Base-by-base conservation (phyloP, 1,140 invertebrate species). In the Magallana ariakensis region DNA sequence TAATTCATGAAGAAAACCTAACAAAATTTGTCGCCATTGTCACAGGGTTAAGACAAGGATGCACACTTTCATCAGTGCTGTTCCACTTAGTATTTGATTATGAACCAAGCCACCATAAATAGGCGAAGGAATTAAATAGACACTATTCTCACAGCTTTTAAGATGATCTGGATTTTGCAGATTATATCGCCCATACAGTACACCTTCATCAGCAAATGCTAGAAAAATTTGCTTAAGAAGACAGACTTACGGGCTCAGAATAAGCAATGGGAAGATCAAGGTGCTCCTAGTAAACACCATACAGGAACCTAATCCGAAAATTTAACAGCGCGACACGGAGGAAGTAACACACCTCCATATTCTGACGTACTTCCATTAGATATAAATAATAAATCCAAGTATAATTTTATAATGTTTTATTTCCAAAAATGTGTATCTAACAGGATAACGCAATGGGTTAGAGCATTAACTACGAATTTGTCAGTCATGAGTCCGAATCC, bases 151-250 rank as follows among this genome's bases (percentile, higher is more conserved):
- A 86, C 66, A 80, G n/a, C 85, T 86, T n/a, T n/a, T n/a, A n/a
- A n/a, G n/a, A n/a, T 19, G 75, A 86, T 46, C 46, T 86, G 56
- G 85, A 86, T 26, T 86, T 86, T 80, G 85, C 54, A 58, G 70
- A 80, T 46, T 70, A 80, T 19, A 86, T 86, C 33, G 55, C 70
- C 22, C 9, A 57, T 1, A 16, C 60, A 62, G 57, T 70, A 81
- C 70, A 86, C 75, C 80, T 26, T 15, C 70, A 80, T 15, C 62
- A 70, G 80, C 6, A 86, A 46, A 53, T 86, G 9, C 57, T 58
- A 56, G 53, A 33, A 58, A 86, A 86, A 22, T 8, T 56, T 16
- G 16, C 60, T 62, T 0, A n/a, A n/a, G 60, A n/a, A n/a, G 60
- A 62, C 16, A n/a, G 60, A 62, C 1, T 15, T 0, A 19, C 60